Base-by-base conservation (phyloP, 2,797 vertebrate species). In the Champsocephalus esox region DNA sequence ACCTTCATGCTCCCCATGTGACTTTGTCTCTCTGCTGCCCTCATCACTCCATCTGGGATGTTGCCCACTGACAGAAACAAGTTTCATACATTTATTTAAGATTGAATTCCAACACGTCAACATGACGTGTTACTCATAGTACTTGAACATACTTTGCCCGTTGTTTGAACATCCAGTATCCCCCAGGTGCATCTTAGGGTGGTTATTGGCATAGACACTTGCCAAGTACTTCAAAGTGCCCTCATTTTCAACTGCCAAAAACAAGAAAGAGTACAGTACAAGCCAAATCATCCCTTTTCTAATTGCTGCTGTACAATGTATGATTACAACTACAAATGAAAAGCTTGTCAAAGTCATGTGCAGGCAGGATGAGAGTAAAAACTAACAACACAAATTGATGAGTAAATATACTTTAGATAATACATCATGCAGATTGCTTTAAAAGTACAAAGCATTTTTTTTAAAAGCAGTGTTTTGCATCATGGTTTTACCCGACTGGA, bases 1-100 rank as follows among this genome's bases (percentile, higher is more conserved):
- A 97, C 98, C 97, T 99, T 98, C 98, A 99, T 99, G 72, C 98
- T 99, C 60, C 98, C 97, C 94, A 97, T 91, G 88, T 99, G 97
- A 88, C 97, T 97, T 80, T 96, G 95, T 94, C 95, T 97, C 65
- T 97, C 96, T 0, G 98, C 97, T 73, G 97, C 98, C 77, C 96
- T 95, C 86, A 99, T 95, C 51, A 99, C 96, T 65, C 98, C 98
- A 8, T 96, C 96, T 41, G 96, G 96, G 82, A 97, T 94, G 75
- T 92, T 98, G 76, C 95, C 95, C 88, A 94, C 97, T 97, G 90
- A 21, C 71, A 83, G 28, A 77, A 10, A 77, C 50, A 54, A 54
- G 19, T 65, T 43, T 16, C 8, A 54, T 78, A 11, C 32, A 17
- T 8, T 66, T 21, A 55, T 12, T 8, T 38, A 9, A 21, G 9